Conservation (phyloP, 2,797 vertebrate species). For the Kryptopterus vitreolus region DNA sequence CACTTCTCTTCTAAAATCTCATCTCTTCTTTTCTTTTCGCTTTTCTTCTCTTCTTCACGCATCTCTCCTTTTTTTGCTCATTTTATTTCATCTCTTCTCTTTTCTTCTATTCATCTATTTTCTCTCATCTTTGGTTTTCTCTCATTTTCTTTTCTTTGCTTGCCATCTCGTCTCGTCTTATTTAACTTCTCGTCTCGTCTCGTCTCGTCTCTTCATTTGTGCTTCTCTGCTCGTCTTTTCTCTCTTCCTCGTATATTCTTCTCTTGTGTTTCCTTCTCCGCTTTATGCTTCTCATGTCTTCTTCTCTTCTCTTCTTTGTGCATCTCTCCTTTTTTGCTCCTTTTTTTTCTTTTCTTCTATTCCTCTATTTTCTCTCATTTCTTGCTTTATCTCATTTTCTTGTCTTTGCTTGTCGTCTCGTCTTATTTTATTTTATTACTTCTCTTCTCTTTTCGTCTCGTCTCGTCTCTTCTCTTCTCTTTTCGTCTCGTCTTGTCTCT, state of each 20-base stretch:
- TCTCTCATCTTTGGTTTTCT: too few species aligned
- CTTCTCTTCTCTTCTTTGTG: background rate
- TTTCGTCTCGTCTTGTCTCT: too few species aligned
- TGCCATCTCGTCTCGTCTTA: too few species aligned
- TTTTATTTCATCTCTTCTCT: too few species aligned
- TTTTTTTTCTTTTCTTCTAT: background rate
- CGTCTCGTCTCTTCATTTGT: constrained; percentile 25
- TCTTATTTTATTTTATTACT: too few species aligned
- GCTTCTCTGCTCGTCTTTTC: constrained; percentile 22
- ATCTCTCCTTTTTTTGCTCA: too few species aligned
- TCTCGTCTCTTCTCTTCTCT: background rate
- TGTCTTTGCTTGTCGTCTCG: background rate
- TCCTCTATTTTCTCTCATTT: background rate
- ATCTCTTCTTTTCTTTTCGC: too few species aligned
- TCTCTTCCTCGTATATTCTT: constrained; percentile 14
- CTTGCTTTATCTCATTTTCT: background rate
- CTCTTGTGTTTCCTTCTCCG: background rate
- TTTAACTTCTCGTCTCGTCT: constrained; percentile 29
- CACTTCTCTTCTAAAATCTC: too few species aligned
- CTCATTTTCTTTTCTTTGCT: too few species aligned
- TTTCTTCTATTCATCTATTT: too few species aligned
- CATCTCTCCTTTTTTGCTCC: background rate
- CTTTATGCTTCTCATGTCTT: too few species aligned
- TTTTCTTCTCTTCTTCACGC: too few species aligned
- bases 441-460: background rate